Percentiles rank a stretch among this genome's conserved stretches.
Evolutionary conservation across 2,113 vertebrate genomes (phyloP).

Genomic region (Falco punctatus): DNA sequence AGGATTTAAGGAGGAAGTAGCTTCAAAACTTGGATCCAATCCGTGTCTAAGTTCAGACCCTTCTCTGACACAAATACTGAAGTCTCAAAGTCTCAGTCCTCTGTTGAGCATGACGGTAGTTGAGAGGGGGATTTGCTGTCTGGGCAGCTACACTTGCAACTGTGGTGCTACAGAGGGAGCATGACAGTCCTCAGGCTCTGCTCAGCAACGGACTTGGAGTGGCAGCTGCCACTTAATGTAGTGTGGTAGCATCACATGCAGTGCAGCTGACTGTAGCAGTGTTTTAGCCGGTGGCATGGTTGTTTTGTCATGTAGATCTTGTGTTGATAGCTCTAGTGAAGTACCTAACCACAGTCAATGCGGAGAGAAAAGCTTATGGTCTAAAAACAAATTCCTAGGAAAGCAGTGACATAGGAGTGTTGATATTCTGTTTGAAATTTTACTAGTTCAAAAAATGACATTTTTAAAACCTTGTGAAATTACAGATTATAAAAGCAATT

Average conservation of each 20-base stretch:
- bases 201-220: neutral
- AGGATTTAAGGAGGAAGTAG: neutral
- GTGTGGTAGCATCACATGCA: neutral
- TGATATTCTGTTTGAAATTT: neutral
- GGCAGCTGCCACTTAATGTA: constrained; percentile 38
- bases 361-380: neutral
- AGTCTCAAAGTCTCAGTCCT: neutral
- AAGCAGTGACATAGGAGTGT: neutral
- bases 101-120: neutral
- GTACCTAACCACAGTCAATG: neutral
- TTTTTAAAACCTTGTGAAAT: neutral
- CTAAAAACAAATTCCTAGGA: neutral
- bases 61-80: neutral
- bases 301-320: neutral
- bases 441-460: neutral
- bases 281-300: neutral
- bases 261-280: neutral
- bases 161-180: neutral
- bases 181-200: neutral
- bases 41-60: neutral
- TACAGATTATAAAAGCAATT: neutral
- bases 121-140: neutral
- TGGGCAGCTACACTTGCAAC: neutral
- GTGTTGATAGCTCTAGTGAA: neutral
- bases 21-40: neutral